Base-by-base conservation (phyloP, 2,888 invertebrate genomes). In the Apamea anceps region DNA sequence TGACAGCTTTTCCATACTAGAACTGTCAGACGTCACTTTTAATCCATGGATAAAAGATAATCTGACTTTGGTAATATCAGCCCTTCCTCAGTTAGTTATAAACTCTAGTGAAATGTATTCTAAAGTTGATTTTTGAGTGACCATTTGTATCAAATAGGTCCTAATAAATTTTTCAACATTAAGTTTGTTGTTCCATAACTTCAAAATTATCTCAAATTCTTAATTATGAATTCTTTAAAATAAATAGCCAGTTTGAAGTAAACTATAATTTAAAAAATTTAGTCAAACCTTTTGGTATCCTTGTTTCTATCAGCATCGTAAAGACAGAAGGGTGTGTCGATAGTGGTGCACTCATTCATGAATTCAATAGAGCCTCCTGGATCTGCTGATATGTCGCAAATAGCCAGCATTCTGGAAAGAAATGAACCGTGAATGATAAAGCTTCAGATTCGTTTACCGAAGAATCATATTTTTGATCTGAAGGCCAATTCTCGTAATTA, bases 311-410 rank as follows among this genome's bases (percentile, higher is more conserved):
- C 99, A 12, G 99, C 99, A 93, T 99, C 99, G 93, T 99, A 99
- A n/a, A 99, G 97, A 93, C 99, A 99, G 96, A 99, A 99, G 0
- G 99, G 99, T 5, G 99, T 99, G 93, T 99, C 99, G 81, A 99
- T 99, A 1, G 99, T 99, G 0, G 99, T 99, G 94, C 99, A 99
- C 93, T 99, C 99, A 91, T 99, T 99, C 99, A 99, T 99, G 93
- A 99, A 99, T 93, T 99, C 99, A 79, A 99, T 99, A 63, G 99
- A 99, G 77, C 99, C 99, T 0, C 99, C 99, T 0, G 99, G 99
- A 96, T 99, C 99, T 0, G 99, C 99, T 0, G 99, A 99, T 91
- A 99, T 99, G 94, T 99, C 99, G 94, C 99, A 99, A 91, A 99
- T 99, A 7, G 98, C 99, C 85, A 99, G 96, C 98, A 99, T 98